phyloP scores from a whole-genome alignment of 2,888 invertebrate species.

The Amblyjoppa fuscipennis region DNA sequence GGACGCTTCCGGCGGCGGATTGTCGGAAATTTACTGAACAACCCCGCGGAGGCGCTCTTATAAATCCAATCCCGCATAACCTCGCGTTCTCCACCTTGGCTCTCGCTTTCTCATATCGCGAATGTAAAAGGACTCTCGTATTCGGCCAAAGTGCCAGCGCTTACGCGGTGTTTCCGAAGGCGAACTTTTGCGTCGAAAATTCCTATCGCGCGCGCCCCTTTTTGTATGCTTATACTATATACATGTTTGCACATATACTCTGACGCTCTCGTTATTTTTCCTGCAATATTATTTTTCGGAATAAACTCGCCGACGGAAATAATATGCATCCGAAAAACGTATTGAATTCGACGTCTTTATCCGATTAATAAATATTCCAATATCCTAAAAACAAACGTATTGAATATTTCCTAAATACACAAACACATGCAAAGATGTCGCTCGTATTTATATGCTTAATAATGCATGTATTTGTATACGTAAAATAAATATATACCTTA shows the following conservation, averaged over 20 bases:
- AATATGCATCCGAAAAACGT: no score
- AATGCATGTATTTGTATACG: no score
- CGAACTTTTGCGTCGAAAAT: conserved; percentile 48
- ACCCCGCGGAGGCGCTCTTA: conserved; percentile 6
- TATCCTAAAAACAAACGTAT: no score
- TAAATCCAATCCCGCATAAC: conserved; percentile 17
- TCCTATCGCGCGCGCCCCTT: conserved; percentile 47
- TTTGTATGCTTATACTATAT: not conserved
- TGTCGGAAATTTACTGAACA: conserved; percentile 54
- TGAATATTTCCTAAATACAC: no score
- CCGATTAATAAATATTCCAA: no score
- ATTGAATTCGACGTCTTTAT: no score
- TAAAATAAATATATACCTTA: no score
- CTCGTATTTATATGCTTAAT: no score
- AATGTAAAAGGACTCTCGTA: conserved; percentile 45
- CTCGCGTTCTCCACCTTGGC: conserved; percentile 3
- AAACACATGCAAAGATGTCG: no score
- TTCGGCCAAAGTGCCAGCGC: conserved; percentile 56
- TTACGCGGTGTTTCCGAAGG: conserved; percentile 41
- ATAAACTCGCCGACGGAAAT: no score
- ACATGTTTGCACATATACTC: no score
- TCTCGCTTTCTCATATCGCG: conserved; percentile 40
- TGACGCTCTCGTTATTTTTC: not conserved
- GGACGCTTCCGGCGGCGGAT: conserved; percentile 29
- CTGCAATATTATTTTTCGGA: conserved; percentile 10